phyloP scores from a whole-genome alignment of 2,113 vertebrate species.

The Arothron firmamentum region DNA sequence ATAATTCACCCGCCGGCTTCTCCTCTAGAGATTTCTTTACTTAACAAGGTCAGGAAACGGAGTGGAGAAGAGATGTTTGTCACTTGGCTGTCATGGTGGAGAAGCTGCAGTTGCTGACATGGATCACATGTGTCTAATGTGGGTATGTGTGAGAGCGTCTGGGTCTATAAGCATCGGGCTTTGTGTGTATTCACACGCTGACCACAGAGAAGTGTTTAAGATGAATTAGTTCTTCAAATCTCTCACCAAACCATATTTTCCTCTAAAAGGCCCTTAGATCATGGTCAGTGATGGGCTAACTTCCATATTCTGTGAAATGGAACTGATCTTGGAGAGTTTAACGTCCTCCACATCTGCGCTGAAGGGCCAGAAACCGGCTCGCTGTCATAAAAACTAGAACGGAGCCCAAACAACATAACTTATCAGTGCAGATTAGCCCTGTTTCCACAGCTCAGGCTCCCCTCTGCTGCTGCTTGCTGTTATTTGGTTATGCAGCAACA shows the following conservation, averaged over 20 bases:
- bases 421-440: slow-evolving; percentile 38
- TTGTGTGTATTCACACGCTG: slow-evolving; percentile 2
- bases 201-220: background rate
- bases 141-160: slow-evolving; percentile 5
- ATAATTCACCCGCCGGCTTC: slow-evolving; percentile 15
- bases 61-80: slow-evolving; percentile 45
- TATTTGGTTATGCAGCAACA: slow-evolving; percentile 20
- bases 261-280: slow-evolving; percentile 2
- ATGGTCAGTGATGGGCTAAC: background rate
- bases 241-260: background rate
- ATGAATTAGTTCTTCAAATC: slow-evolving; percentile 5
- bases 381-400: slow-evolving; percentile 48
- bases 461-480: slow-evolving; percentile 21
- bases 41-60: slow-evolving; percentile 63
- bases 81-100: slow-evolving; percentile 24
- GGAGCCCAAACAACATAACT: slow-evolving; percentile 57
- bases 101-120: slow-evolving; percentile 20
- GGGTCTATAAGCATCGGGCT: slow-evolving; percentile 15
- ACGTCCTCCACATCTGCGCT: slow-evolving; percentile 22
- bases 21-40: slow-evolving; percentile 43
- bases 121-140: slow-evolving; percentile 5
- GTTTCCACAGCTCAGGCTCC: slow-evolving; percentile 46
- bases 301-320: slow-evolving; percentile 36
- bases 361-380: slow-evolving; percentile 52
- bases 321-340: slow-evolving; percentile 34